These are phyloP conservation scores for Oreochromis spilurus DNA, from an alignment of 2,113 vertebrate species.

Conservation along the genomic window DNA sequence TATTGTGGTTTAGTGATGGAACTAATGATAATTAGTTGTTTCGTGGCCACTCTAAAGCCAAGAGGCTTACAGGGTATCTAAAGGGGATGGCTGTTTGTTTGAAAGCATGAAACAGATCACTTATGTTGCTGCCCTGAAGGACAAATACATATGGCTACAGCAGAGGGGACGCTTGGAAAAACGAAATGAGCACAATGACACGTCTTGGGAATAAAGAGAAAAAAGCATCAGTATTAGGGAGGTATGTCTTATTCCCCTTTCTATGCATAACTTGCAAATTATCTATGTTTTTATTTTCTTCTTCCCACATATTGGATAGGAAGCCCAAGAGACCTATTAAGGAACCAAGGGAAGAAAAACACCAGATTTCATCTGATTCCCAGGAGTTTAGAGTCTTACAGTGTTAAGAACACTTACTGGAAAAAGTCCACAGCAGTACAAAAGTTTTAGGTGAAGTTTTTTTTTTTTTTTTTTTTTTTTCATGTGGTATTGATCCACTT, in stretches of 20 bases:
- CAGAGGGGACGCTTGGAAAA: conserved; percentile 14
- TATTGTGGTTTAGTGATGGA: neutral
- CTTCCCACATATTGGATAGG: conserved; percentile 64
- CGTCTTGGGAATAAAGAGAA: conserved; percentile 38
- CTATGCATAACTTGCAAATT: conserved; percentile 63
- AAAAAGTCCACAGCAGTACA: conserved; percentile 46
- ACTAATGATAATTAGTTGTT: neutral
- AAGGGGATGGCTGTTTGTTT: neutral
- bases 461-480: neutral
- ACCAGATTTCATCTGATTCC: conserved; percentile 75
- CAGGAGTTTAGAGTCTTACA: conserved; percentile 56
- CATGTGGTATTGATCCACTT: conserved; percentile 58
- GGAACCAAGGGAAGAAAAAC: conserved; percentile 74
- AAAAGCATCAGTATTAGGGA: conserved; percentile 29
- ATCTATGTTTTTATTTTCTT: conserved; percentile 69
- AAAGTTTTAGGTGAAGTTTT: conserved; percentile 57
- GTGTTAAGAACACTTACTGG: conserved; percentile 69
- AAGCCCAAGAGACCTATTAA: conserved; percentile 77
- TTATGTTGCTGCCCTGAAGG: neutral
- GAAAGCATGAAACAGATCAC: neutral
- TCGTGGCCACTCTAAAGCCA: neutral
- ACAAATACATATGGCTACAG: neutral
- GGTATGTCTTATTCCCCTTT: conserved; percentile 11
- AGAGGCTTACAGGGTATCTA: neutral
- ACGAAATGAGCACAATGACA: conserved; percentile 25